Evolutionary conservation across 2,113 vertebrate genomes (phyloP).

Genomic region (Felis catus): F.catus_Fca126_mat1.0 CM031420.1:129136001-129136500

Average conservation of each 20-base stretch:
- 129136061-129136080: neutral
- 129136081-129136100: neutral
- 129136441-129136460: neutral
- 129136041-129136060: neutral
- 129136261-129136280: neutral
- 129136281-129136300: neutral
- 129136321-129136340: neutral
- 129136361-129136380: neutral
- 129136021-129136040: neutral
- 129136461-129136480: rapidly evolving
- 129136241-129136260: neutral
- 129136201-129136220: neutral
- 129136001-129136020: neutral
- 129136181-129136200: neutral
- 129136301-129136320: no score
- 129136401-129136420: neutral
- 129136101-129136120: neutral
- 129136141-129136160: neutral
- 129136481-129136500: neutral
- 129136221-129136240: neutral
- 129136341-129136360: neutral
- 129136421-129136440: neutral
- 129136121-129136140: neutral
- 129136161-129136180: neutral
- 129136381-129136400: neutral